Evolutionary conservation across 2,888 invertebrate genomes (phyloP).

Genomic region (Anaspis maculata): DNA sequence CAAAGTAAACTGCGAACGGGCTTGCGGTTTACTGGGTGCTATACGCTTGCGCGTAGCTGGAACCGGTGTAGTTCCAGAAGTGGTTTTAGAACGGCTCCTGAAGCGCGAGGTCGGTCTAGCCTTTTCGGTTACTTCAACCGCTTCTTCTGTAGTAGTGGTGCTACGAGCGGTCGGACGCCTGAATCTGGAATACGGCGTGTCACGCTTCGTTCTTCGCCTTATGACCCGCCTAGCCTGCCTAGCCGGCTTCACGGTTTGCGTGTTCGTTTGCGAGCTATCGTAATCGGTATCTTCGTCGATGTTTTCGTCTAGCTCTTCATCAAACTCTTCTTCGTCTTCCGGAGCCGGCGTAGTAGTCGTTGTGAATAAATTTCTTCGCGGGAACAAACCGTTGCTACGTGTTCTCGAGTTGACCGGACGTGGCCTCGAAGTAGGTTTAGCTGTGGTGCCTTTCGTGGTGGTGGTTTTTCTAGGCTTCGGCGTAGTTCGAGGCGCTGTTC

Average conservation of each 20-base stretch:
- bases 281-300: conserved; percentile 49
- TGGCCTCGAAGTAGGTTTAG: conserved; percentile 28
- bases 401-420: conserved; percentile 47
- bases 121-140: conserved; percentile 24
- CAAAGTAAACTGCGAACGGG: conserved; percentile 69
- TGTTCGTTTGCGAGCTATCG: conserved; percentile 46
- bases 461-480: conserved; percentile 12
- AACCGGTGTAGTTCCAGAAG: conserved; percentile 27
- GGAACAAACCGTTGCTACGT: conserved; percentile 64
- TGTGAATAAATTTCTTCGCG: conserved; percentile 61
- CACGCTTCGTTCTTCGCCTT: conserved; percentile 52
- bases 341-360: conserved; percentile 42
- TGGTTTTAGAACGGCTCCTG: conserved; percentile 22
- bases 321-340: conserved; percentile 47
- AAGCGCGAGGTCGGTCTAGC: conserved; percentile 32
- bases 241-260: conserved; percentile 50
- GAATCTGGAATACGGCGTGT: conserved; percentile 53
- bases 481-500: conserved; percentile 44
- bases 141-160: conserved; percentile 47
- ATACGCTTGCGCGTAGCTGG: conserved; percentile 34
- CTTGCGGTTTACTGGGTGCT: conserved; percentile 45
- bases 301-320: conserved; percentile 37
- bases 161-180: conserved; percentile 53
- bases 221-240: conserved; percentile 44
- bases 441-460: conserved; percentile 18